These are phyloP conservation scores for Siniperca knerii DNA, from an alignment of 2,113 vertebrate species.

Conservation along the genomic window DNA sequence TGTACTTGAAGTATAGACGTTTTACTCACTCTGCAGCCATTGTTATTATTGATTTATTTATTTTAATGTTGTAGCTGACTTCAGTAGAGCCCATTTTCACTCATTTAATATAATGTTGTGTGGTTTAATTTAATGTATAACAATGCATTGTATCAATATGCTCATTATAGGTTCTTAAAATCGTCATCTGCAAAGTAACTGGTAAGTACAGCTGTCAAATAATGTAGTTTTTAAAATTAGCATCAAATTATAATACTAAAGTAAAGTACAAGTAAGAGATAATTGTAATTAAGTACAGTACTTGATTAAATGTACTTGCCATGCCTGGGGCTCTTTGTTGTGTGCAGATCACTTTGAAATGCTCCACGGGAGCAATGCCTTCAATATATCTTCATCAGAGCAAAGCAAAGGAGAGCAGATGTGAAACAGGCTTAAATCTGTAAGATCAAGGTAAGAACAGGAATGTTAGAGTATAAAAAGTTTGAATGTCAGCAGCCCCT, in stretches of 20 bases:
- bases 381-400: conserved; percentile 3
- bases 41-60: too few relatives aligned
- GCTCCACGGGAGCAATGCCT: neutral
- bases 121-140: too few relatives aligned
- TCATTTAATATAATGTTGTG: too few relatives aligned
- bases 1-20: too few relatives aligned
- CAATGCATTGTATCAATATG: too few relatives aligned
- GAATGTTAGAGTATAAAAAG: neutral
- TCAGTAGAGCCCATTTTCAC: too few relatives aligned
- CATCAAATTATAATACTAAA: neutral
- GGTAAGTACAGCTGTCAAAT: too few relatives aligned
- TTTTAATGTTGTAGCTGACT: too few relatives aligned
- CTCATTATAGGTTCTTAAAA: too few relatives aligned
- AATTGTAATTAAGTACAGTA: neutral
- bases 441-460: neutral
- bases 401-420: neutral
- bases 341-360: neutral
- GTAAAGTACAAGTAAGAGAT: too few relatives aligned
- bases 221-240: neutral
- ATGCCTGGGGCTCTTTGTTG: neutral
- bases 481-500: neutral
- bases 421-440: neutral
- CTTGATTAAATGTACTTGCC: neutral
- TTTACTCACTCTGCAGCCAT: too few relatives aligned
- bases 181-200: too few relatives aligned